Conservation (phyloP, 2,797 vertebrate species). For the Euphonia xanthogaster region DNA sequence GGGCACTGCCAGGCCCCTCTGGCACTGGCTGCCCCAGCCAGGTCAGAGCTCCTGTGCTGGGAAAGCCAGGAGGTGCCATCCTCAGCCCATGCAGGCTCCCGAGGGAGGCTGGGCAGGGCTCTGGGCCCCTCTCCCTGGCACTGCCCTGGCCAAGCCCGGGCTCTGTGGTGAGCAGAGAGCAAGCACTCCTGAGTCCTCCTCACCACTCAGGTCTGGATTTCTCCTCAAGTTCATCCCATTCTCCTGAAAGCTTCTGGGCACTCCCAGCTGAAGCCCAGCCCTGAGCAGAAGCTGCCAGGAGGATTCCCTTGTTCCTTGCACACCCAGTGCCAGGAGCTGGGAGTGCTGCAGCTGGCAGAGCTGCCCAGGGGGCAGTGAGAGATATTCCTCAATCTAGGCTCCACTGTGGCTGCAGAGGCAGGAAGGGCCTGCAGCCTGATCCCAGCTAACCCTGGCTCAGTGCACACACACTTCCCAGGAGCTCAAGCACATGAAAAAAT, state of each 20-base stretch:
- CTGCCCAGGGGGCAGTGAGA: background rate
- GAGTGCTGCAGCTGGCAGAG: background rate
- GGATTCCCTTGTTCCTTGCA: background rate
- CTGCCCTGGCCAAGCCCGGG: accelerated
- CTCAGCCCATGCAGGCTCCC: accelerated
- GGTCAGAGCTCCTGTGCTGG: background rate
- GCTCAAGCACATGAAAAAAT: background rate
- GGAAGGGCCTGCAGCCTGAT: background rate
- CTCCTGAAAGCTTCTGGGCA: background rate
- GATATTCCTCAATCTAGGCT: accelerated
- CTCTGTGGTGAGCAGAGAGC: accelerated
- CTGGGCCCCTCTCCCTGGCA: no score
- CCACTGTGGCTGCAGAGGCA: background rate
- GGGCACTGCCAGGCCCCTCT: background rate
- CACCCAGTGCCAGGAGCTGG: background rate
- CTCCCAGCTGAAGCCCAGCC: background rate
- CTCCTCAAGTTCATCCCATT: background rate
- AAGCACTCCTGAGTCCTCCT: background rate
- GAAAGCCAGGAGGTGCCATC: accelerated
- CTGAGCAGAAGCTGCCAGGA: background rate
- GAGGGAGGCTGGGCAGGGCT: background rate
- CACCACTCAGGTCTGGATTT: no score
- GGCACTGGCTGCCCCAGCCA: background rate
- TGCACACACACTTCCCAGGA: background rate
- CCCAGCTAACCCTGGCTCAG: background rate